Evolutionary conservation across 2,797 vertebrate species (phyloP), one percentile per base, ranked within the genome.

Genomic region (Thripadectes ignobilis): DNA sequence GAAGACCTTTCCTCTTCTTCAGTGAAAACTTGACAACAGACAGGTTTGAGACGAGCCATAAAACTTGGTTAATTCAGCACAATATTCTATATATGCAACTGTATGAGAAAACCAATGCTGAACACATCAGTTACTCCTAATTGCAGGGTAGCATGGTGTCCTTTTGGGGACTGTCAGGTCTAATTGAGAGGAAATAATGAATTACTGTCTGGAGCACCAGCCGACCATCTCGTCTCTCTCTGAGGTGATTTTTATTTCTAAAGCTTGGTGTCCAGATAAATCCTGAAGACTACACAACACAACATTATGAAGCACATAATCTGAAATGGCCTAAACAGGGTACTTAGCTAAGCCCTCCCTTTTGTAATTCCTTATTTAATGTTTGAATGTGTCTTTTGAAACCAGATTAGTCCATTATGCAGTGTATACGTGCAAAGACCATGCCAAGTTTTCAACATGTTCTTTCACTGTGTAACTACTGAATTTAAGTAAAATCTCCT

Each of bases 71-170:
- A 85, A 84, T n/a, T 91, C 63, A 67, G 30, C 7, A 10, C 8
- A 72, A 32, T 52, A 51, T 80, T 78, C 66, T 81, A 22, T 26
- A 18, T 29, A 45, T 67, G 43, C 46, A 66, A 16, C 21, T 62
- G 7, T 18, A 32, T 27, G 48, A 72, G 57, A 57, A 51, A 83
- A 38, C 87, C 74, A 67, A 81, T 0, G 0, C 23, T 65, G 52
- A 79, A 62, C 57, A 84, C 20, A 89, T 58, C 82, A 58, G 54
- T 82, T 94, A 84, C 18, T 96, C 54, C 84, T 95, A 89, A 95
- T 30, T 94, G 63, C 54, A 89, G 55, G 32, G 48, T 32, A 85
- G 36, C 18, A 36, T 2, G n/a, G 32, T 78, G 78, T 92, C 68
- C 83, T 94, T 94, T 89, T 74, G 34, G 72, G 36, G 58, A 39